Evolutionary conservation across 2,888 invertebrate genomes (phyloP), one percentile per base, ranked within the genome.

Genomic region (Dermolepida albohirtum): DNA sequence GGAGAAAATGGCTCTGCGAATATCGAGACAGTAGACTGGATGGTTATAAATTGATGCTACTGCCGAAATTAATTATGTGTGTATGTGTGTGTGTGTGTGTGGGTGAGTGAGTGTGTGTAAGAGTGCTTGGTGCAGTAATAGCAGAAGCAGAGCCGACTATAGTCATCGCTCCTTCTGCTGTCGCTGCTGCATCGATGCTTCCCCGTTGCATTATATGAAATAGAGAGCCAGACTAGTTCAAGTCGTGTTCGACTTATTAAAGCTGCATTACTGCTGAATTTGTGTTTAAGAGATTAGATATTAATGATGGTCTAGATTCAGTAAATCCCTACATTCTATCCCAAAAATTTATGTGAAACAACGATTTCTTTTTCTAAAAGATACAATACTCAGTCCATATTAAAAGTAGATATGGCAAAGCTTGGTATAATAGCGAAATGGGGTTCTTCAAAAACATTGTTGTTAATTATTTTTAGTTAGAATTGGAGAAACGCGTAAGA

Each of bases 1-100:
- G 74, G 73, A 71, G 72, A 74, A 75, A 75, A 75, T 75, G 72
- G 74, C 74, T 71, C 75, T 73, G 72, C 73, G 73, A 73, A 73
- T 73, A 74, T 74, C 74, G 73, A 70, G 72, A 74, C 73, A 74
- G 73, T 69, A 71, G 71, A 73, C 71, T 69, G 65, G 74, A 73
- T 73, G 71, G 73, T 73, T 74, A 74, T 73, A 74, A 75, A 75
- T 75, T 72, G 75, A 74, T 72, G 73, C 70, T 71, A 70, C 71
- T 70, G 44, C 72, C 70, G 72, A 73, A 74, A 75, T 75, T 75
- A 75, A 75, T 75, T 75, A 73, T 73, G 69, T 57, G 66, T 62
- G n/a, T n/a, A n/a, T n/a, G n/a, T n/a, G n/a, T n/a, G n/a, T n/a
- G n/a, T n/a, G n/a, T 22, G 57, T 64, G 47, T 75, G 72, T 73